Base-by-base conservation (phyloP, 1,140 invertebrate genomes). In the Cyclina sinensis region DNA sequence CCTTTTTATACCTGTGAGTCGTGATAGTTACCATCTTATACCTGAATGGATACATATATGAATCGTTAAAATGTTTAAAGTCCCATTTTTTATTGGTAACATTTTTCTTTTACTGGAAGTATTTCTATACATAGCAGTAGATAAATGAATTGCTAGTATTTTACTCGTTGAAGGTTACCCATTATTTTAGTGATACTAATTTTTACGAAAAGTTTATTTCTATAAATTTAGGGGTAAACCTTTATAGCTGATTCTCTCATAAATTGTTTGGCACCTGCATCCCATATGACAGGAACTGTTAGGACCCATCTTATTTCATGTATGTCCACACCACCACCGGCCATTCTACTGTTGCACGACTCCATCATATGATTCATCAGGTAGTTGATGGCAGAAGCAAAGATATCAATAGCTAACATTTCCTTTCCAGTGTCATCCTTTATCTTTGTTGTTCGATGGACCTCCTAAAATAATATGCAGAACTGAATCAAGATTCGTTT, bases 201-300 rank as follows among this genome's bases (percentile, higher is more conserved):
- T 4, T 37, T 39, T 18, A 37, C 18, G 3, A 27, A n/a, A 18
- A 3, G 11, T 46, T 54, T 54, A 79, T 30, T 51, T 51, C 4
- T 0, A n/a, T n/a, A n/a, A n/a, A n/a, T n/a, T n/a, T 24, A 79
- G 18, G 48, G 2, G 4, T 65, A 11, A 79, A 78, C 87, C 57
- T 81, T 65, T 92, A 88, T 80, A 80, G 81, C 90, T 9, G 86
- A 76, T 59, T 88, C 86, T 37, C 79, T 80, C 86, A 88, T 88
- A 24, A 88, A 88, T 32, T 95, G 80, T 59, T 88, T 88, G 4
- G 86, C 86, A 11, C 57, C 78, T 35, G 81, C 86, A 59, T 68
- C 65, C 86, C 86, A 88, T 24, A 88, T 88, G 11, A 80, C 86
- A 30, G 86, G 86, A 35, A 88, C 54, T 1, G 86, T 88, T 0